Base-by-base conservation (phyloP, 2,888 invertebrate species). In the Oligia strigilis region DNA sequence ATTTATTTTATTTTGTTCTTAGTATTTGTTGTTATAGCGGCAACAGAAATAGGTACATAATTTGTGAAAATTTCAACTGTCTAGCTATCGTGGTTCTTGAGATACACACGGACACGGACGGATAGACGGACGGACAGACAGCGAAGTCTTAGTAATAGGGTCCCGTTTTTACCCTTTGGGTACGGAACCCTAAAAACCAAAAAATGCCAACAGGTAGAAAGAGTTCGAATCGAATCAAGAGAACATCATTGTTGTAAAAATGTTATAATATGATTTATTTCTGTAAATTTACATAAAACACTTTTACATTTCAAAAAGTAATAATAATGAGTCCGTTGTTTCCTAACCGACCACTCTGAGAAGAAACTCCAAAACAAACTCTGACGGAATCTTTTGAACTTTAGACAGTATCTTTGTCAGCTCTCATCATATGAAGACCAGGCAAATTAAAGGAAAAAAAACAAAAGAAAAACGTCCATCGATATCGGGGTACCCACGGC, bases 391-490 rank as follows among this genome's bases (percentile, higher is more conserved):
- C 19, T 11, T 65, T 40, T 40, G 9, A 40, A 19, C 11, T 65
- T 19, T 19, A 65, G 11, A 40, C 19, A 19, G 9, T 40, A 36
- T 65, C 19, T 40, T 19, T 6, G 17, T 17, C 1, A 19, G 36
- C 19, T 64, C 19, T 64, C 64, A 36, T 3, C 17, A 17, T 36
- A 36, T 2, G 29, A 29, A 62, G 14, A 29, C n/a, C 58, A 11
- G 13, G 13, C 36, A 64, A 3, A 19, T 64, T 17, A 4, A 36
- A 17, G 3, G 19, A 36, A 23, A 65, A 36, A 19, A 65, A 23
- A 65, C 4, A 8, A 64, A 64, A 71, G 55, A 73, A 70, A 60
- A 75, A 43, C 17, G 6, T 80, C 60, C 36, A 78, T 87, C 79
- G 71, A 77, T 77, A 65, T 64, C 4, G 2, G 49, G 2, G 36